Percentiles rank a stretch among this genome's conserved stretches.
Evolutionary conservation across 1,140 invertebrate species (phyloP).

Genomic region (Drosophila nasuta): DNA sequence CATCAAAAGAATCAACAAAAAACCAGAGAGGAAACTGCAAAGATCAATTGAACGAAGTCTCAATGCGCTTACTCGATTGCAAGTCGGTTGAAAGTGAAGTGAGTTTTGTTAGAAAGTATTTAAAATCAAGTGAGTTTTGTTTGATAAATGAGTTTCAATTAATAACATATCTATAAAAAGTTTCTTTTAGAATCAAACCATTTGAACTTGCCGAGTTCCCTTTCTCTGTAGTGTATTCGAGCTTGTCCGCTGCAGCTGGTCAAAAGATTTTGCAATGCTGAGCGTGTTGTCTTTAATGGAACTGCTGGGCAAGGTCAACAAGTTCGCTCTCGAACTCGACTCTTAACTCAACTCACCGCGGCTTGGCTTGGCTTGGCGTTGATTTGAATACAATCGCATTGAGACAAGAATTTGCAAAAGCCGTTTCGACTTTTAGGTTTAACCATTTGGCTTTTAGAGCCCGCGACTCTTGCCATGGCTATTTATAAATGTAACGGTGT

Average conservation of each 20-base stretch:
- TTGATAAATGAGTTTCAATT: too few species aligned
- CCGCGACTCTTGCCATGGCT: conserved; percentile 4
- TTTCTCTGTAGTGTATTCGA: neutral
- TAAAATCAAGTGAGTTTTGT: neutral
- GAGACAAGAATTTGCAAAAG: conserved; percentile 68
- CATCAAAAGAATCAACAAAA: conserved; percentile 32
- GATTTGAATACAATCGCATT: conserved; percentile 77
- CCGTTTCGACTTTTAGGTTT: conserved; percentile 30
- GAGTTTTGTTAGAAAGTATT: neutral
- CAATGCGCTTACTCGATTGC: neutral
- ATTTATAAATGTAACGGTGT: conserved; percentile 62
- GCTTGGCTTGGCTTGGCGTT: conserved; percentile 13
- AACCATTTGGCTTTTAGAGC: conserved; percentile 41
- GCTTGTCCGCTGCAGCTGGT: conserved; percentile 38
- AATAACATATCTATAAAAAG: too few species aligned
- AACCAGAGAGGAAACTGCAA: neutral
- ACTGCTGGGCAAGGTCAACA: conserved; percentile 69
- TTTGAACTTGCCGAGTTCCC: neutral
- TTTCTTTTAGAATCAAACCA: neutral
- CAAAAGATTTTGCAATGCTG: conserved; percentile 63
- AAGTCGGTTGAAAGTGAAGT: neutral
- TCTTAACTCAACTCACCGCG: too few species aligned
- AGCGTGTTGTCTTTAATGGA: conserved; percentile 52
- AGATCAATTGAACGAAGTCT: neutral
- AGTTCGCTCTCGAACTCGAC: conserved; percentile 39